Evolutionary conservation across 2,797 vertebrate genomes (phyloP).

Genomic region (Falco naumanni): DNA sequence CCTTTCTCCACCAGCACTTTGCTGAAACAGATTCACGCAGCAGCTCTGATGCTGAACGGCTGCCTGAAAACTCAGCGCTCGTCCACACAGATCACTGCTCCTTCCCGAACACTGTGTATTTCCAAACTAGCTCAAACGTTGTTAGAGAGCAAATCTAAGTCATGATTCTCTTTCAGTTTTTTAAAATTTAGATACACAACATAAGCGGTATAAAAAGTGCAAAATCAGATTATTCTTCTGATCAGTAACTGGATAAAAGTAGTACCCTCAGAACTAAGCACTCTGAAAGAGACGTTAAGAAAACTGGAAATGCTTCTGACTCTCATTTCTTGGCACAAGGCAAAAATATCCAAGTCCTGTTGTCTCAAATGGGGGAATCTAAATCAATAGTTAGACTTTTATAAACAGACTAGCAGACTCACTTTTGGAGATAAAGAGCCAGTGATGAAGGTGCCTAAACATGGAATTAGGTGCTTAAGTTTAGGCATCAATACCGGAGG

Average conservation of each 20-base stretch:
- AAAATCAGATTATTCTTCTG: neutral
- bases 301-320: slow-evolving; percentile 11
- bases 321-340: slow-evolving; percentile 18
- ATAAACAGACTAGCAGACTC: slow-evolving; percentile 8
- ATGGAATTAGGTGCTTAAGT: slow-evolving; percentile 4
- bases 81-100: neutral
- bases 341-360: neutral
- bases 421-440: slow-evolving; percentile 9
- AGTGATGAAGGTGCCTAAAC: slow-evolving; percentile 1
- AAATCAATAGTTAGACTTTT: slow-evolving; percentile 31
- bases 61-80: neutral
- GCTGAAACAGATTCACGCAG: neutral
- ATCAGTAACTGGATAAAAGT: neutral
- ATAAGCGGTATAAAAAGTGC: neutral
- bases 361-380: neutral
- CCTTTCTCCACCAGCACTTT: neutral
- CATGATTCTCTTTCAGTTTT: neutral
- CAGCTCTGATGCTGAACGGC: neutral
- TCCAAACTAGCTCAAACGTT: neutral
- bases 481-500: neutral
- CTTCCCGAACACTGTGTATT: neutral
- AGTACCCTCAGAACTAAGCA: neutral
- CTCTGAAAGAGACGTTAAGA: neutral
- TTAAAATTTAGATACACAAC: neutral
- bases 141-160: neutral